Evolutionary conservation across 1,140 invertebrate genomes (phyloP).

Genomic region (Ceratina japonica): DNA sequence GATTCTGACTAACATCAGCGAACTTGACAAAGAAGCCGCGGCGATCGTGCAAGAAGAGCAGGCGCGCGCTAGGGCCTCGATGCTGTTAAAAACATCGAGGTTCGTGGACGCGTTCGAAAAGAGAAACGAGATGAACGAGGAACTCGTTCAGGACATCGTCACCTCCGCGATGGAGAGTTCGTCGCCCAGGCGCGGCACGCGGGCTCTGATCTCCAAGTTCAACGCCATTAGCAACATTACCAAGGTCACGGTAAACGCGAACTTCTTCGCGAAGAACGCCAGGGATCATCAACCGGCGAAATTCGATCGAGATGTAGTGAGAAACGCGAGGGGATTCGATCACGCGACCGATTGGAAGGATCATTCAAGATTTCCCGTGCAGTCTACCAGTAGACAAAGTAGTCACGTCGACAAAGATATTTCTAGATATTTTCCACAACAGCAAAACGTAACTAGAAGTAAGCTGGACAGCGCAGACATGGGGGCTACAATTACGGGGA

Average conservation of each 20-base stretch:
- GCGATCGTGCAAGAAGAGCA: conserved; percentile 85
- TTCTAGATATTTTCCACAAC: conserved; percentile 68
- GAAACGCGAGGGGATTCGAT: conserved; percentile 38
- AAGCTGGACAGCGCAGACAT: conserved; percentile 20
- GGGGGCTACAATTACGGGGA: background rate
- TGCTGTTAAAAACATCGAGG: conserved; percentile 69
- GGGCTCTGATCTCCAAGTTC: conserved; percentile 83
- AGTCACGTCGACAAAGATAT: conserved; percentile 60
- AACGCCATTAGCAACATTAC: conserved; percentile 83
- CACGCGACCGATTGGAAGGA: conserved; percentile 40
- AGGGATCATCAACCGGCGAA: conserved; percentile 43
- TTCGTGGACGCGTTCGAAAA: conserved; percentile 71
- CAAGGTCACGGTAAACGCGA: conserved; percentile 80
- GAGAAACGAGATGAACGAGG: conserved; percentile 67
- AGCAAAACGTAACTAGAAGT: conserved; percentile 27
- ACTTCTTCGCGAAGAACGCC: conserved; percentile 74
- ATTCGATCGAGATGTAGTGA: conserved; percentile 45
- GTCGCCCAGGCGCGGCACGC: conserved; percentile 74
- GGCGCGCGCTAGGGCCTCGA: conserved; percentile 70
- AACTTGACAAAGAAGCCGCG: conserved; percentile 88
- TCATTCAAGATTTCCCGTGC: conserved; percentile 41
- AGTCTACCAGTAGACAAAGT: conserved; percentile 40
- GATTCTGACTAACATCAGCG: conserved; percentile 88
- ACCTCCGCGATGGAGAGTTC: conserved; percentile 71
- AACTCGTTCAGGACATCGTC: conserved; percentile 73